Conservation (phyloP, 2,113 vertebrate species). For the Entelurus aequoreus region DNA sequence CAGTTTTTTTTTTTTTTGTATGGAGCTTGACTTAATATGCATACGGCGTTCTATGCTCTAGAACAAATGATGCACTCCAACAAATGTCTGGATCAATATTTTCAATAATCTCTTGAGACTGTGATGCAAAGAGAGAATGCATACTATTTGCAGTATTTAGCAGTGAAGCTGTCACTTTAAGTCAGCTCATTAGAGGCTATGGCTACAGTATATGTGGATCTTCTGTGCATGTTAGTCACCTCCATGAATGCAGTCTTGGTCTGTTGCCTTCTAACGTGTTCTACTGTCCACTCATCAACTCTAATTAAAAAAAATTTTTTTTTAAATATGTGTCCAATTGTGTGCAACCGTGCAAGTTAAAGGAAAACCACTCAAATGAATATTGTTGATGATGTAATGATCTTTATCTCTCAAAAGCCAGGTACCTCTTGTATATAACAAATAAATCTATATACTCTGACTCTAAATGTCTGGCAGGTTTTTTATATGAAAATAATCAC, state of each 20-base stretch:
- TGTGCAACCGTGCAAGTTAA: slow-evolving; percentile 9
- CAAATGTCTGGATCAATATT: slow-evolving; percentile 39
- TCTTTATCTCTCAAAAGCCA: slow-evolving; percentile 12
- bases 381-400: neutral
- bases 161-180: slow-evolving; percentile 41
- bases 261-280: slow-evolving; percentile 40
- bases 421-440: slow-evolving; percentile 43
- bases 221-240: slow-evolving; percentile 46
- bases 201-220: slow-evolving; percentile 31
- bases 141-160: slow-evolving; percentile 40
- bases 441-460: slow-evolving; percentile 3
- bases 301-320: slow-evolving; percentile 9
- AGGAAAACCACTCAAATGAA: neutral
- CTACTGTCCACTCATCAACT: slow-evolving; percentile 20
- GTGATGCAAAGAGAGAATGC: slow-evolving; percentile 27
- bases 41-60: slow-evolving; percentile 10
- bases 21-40: no score
- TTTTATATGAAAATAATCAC: slow-evolving; percentile 25
- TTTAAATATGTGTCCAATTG: slow-evolving; percentile 7
- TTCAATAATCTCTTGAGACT: slow-evolving; percentile 23
- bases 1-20: slow-evolving; percentile 8
- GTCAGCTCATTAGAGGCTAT: slow-evolving; percentile 46
- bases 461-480: slow-evolving; percentile 14
- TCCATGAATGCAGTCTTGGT: slow-evolving; percentile 29
- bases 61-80: slow-evolving; percentile 35